Base-by-base conservation (phyloP, 2,797 vertebrate genomes). In the Mallotus villosus region DNA sequence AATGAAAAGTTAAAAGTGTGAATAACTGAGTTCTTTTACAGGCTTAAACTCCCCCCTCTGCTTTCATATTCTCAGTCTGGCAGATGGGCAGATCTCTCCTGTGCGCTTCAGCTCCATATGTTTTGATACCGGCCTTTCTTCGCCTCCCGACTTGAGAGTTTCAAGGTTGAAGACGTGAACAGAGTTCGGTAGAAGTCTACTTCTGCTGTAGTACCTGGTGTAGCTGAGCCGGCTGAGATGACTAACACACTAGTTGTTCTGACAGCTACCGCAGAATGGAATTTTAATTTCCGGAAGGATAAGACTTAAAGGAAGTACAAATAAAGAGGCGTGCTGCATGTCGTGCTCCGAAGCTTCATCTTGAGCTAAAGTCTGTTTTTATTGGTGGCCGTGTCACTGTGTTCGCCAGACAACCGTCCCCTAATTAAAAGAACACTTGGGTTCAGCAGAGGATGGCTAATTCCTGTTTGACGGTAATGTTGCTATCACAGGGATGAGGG, bases 371-470 rank as follows among this genome's bases (percentile, higher is more conserved):
- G 19, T 55, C 51, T n/a, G 51, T 55, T 55, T 11, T 60, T 4
- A 60, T 22, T 16, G 21, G 24, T 22, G 1, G 41, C 41, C 41
- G 16, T 29, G 4, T 32, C 25, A 34, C 17, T 4, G 3, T 64
- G 14, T 65, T 5, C 22, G 37, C 21, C 75, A 72, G 72, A 82
- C 72, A 82, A 75, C 72, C 57, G 70, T 55, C 63, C 72, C 68
- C 77, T 78, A 80, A 78, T 82, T 78, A 79, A 70, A 69, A 80
- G 41, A 71, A 78, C 68, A 66, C 59, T 68, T 67, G 71, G 72
- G 73, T 58, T 78, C 75, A 66, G 71, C 66, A 37, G 74, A 80
- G 71, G 53, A 67, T 74, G 69, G 70, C 68, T 78, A 68, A 80
- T 74, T 74, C 66, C 69, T 63, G 66, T 78, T 70, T 53, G 51